A percentile compares a stretch with the other conserved stretches of the same genome.
These are phyloP conservation scores for Marronus borbonicus DNA, from an alignment of 2,888 invertebrate genomes.

Conservation along the genomic window DNA sequence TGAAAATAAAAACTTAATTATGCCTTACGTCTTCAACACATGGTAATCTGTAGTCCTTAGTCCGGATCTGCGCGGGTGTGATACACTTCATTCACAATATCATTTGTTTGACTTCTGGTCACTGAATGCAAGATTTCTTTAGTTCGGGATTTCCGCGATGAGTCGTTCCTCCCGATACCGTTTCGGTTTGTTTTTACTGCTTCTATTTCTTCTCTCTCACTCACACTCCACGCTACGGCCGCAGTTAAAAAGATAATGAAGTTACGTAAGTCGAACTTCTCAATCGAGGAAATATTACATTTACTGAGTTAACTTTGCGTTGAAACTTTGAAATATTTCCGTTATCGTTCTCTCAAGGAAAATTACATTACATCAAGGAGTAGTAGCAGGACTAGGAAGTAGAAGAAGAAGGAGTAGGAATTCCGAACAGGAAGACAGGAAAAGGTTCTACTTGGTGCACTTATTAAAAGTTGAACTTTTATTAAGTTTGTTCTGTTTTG, in stretches of 20 bases:
- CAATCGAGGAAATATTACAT: conserved; percentile 59
- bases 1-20: too few relatives aligned
- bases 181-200: conserved; percentile 51
- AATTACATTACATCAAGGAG: conserved; percentile 50
- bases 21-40: not conserved
- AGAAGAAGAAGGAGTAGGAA: conserved; percentile 21
- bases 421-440: conserved; percentile 30
- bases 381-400: conserved; percentile 24
- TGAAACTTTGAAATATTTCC: conserved; percentile 59
- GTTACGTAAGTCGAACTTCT: conserved; percentile 57
- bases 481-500: conserved; percentile 54
- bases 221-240: conserved; percentile 28
- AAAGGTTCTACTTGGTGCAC: conserved; percentile 51
- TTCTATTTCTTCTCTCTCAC: conserved; percentile 5
- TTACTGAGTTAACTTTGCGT: conserved; percentile 57
- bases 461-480: conserved; percentile 53
- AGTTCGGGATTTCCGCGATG: conserved; percentile 56
- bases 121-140: conserved; percentile 55
- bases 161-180: conserved; percentile 52
- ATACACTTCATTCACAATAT: conserved; percentile 55
- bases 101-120: conserved; percentile 57
- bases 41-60: not conserved
- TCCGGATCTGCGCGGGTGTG: conserved; percentile 37
- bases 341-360: conserved; percentile 55
- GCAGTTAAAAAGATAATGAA: conserved; percentile 54